A percentile compares a stretch with the other conserved stretches of the same genome.
Conservation (phyloP, 2,888 invertebrate genomes). For the Apodemia hepburni region DNA sequence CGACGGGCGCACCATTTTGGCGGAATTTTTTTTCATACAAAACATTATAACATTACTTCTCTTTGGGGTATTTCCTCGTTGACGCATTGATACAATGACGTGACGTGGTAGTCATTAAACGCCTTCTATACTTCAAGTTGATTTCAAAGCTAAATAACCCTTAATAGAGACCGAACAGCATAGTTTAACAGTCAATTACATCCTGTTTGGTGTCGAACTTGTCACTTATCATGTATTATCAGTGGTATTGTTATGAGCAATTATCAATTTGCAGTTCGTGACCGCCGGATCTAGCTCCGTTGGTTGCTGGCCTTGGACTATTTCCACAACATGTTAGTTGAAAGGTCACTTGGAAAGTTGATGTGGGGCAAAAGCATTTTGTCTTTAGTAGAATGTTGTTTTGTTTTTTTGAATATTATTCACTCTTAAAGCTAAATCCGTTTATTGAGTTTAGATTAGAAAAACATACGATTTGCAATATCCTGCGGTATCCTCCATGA, state of each 20-base stretch:
- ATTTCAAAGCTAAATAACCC: not conserved
- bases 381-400: slow-evolving; percentile 2
- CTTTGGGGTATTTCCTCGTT: no score
- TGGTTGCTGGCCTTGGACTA: slow-evolving; percentile 66
- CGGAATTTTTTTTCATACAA: no score
- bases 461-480: no score
- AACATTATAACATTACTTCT: no score
- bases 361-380: slow-evolving; percentile 33
- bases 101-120: not conserved
- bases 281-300: slow-evolving; percentile 67
- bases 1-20: no score
- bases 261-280: slow-evolving; percentile 59
- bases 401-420: not conserved
- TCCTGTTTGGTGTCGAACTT: slow-evolving; percentile 21
- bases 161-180: not conserved
- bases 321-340: slow-evolving; percentile 40
- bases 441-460: not conserved
- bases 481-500: slow-evolving; percentile 23
- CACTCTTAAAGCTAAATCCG: not conserved
- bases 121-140: not conserved
- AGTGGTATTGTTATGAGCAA: slow-evolving; percentile 43
- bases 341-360: slow-evolving; percentile 73
- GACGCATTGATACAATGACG: no score
- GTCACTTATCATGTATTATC: slow-evolving; percentile 26
- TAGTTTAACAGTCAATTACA: slow-evolving; percentile 3